phyloP scores from a whole-genome alignment of 2,113 vertebrate species.

The Pteropus alecto region DNA sequence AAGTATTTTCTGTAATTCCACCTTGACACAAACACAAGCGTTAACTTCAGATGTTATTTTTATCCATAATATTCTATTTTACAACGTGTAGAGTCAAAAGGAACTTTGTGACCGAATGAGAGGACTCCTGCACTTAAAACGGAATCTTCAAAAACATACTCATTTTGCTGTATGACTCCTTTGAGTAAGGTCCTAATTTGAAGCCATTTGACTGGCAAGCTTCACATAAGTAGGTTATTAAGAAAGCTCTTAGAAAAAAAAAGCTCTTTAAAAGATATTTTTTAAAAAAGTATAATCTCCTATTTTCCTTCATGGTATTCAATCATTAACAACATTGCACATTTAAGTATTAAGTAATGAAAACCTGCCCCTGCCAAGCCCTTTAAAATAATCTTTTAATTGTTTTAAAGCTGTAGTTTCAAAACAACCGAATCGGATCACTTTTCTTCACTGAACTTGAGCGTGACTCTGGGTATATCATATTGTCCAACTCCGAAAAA shows the following conservation, averaged over 20 bases:
- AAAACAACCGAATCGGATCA: background rate
- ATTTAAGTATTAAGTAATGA: background rate
- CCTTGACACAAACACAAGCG: slow-evolving; percentile 50
- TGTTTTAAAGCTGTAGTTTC: background rate
- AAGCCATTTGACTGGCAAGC: background rate
- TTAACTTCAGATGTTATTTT: slow-evolving; percentile 32
- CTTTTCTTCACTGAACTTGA: background rate
- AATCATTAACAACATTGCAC: background rate
- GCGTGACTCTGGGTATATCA: background rate
- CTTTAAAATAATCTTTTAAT: background rate
- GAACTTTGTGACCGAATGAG: background rate
- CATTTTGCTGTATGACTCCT: background rate
- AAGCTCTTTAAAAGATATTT: background rate
- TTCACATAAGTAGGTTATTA: background rate
- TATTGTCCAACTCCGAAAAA: background rate
- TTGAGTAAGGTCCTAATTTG: background rate
- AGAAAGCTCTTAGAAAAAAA: background rate
- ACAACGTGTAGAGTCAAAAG: background rate
- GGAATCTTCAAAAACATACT: background rate
- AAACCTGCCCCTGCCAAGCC: background rate
- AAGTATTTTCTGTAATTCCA: slow-evolving; percentile 45
- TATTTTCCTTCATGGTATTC: background rate
- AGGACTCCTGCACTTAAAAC: background rate
- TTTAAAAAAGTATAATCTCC: background rate
- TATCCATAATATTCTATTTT: background rate